Conservation (phyloP, 1,140 invertebrate genomes). For the Eupeodes corollae region DNA sequence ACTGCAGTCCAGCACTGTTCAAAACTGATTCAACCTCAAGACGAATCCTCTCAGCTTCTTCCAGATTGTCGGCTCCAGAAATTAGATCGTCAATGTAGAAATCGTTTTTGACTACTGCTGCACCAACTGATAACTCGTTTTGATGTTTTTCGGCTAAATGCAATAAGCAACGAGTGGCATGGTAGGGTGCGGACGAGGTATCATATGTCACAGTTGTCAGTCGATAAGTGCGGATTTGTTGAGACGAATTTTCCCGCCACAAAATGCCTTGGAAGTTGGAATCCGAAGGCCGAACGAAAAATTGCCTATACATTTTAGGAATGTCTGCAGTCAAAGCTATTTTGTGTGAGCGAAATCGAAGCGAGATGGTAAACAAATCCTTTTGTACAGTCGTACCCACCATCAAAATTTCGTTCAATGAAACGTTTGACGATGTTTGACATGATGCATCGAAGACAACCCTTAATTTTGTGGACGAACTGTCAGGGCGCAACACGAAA, state of each 20-base stretch:
- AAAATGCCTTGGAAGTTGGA: slow-evolving; percentile 23
- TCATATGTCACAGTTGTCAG: too few species aligned
- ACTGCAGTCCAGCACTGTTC: too few species aligned
- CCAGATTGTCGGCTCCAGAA: slow-evolving; percentile 3
- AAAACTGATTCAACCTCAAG: too few species aligned
- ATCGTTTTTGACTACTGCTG: slow-evolving; percentile 8
- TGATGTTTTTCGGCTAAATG: slow-evolving; percentile 9
- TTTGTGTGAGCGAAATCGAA: slow-evolving; percentile 17
- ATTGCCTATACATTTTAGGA: slow-evolving; percentile 39
- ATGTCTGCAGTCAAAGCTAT: slow-evolving; percentile 30
- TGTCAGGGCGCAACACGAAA: slow-evolving; percentile 25
- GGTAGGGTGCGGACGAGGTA: slow-evolving; percentile 17
- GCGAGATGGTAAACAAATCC: slow-evolving; percentile 23
- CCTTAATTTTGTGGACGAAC: slow-evolving; percentile 22
- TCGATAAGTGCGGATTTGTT: slow-evolving; percentile 17
- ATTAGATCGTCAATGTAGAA: slow-evolving; percentile 26
- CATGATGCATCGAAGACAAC: slow-evolving; percentile 33
- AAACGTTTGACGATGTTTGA: slow-evolving; percentile 13
- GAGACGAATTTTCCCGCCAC: slow-evolving; percentile 16
- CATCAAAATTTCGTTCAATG: slow-evolving; percentile 26
- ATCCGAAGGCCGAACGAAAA: slow-evolving; percentile 19
- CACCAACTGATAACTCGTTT: slow-evolving; percentile 5
- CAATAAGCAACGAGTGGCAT: slow-evolving; percentile 17
- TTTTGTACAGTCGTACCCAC: slow-evolving; percentile 29
- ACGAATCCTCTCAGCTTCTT: too few species aligned